These are phyloP conservation scores for Odontesthes bonariensis DNA, from an alignment of 2,113 vertebrate genomes.

Conservation along the genomic window DNA sequence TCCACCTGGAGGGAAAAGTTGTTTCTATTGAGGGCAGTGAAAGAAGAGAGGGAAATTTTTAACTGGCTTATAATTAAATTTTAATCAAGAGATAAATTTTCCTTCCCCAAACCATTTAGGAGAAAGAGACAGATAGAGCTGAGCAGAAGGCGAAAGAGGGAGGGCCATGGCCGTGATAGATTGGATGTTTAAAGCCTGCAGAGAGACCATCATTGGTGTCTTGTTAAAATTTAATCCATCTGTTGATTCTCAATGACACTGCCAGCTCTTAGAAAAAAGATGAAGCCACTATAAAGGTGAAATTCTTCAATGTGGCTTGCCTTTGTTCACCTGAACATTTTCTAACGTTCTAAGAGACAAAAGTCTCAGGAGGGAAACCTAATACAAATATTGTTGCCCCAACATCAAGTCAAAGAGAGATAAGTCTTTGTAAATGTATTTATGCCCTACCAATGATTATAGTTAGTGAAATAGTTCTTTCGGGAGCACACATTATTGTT, in stretches of 20 bases:
- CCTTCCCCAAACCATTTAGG: conserved; percentile 70
- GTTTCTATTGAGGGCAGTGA: conserved; percentile 68
- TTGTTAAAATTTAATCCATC: conserved; percentile 83
- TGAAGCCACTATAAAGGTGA: conserved; percentile 59
- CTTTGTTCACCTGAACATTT: conserved; percentile 14
- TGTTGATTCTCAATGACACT: conserved; percentile 73
- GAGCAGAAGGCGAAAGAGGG: conserved; percentile 54
- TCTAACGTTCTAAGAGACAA: conserved; percentile 1
- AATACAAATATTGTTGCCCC: conserved; percentile 11
- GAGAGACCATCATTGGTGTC: conserved; percentile 72
- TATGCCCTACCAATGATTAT: conserved; percentile 18
- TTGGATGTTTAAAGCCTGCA: conserved; percentile 76
- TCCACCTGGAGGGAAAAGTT: conserved; percentile 47
- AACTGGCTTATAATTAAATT: conserved; percentile 84
- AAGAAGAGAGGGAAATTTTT: conserved; percentile 62
- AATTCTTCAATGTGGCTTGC: conserved; percentile 28
- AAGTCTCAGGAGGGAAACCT: conserved; percentile 10
- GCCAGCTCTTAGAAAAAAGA: conserved; percentile 58
- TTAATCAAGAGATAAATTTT: conserved; percentile 83
- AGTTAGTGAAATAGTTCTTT: conserved; percentile 24
- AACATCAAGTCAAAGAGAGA: conserved; percentile 28
- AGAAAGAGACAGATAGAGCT: conserved; percentile 62
- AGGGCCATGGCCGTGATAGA: conserved; percentile 71
- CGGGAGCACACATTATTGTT: conserved; percentile 30
- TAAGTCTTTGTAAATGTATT: background rate